Conservation (phyloP, 2,888 invertebrate genomes). For the Sylvicola cinctus region DNA sequence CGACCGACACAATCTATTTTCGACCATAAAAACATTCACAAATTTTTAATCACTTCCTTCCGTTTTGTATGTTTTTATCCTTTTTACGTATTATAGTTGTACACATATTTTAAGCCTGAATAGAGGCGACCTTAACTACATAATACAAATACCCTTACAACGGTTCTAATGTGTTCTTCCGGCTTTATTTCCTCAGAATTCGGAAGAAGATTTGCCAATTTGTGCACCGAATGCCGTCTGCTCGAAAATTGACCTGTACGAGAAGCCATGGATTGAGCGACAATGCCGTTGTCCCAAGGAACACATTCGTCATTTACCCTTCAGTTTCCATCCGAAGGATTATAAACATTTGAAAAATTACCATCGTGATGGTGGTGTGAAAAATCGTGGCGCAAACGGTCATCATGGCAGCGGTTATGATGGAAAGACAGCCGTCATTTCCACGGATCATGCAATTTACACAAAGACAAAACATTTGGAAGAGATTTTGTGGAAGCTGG, state of each 20-base stretch:
- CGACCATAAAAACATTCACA: too few relatives aligned
- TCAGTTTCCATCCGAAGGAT: conserved; percentile 4
- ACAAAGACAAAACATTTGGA: background rate
- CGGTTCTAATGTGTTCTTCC: too few relatives aligned
- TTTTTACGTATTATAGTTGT: too few relatives aligned
- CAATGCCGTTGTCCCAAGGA: conserved; percentile 57
- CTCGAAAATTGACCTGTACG: conserved; percentile 73
- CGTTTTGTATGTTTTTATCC: too few relatives aligned
- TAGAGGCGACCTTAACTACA: too few relatives aligned
- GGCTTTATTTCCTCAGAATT: conserved; percentile 46
- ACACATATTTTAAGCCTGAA: too few relatives aligned
- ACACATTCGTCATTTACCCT: conserved; percentile 9
- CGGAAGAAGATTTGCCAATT: conserved; percentile 59
- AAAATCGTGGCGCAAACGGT: background rate
- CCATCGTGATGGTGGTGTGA: background rate
- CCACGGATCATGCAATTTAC: background rate
- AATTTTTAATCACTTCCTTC: too few relatives aligned
- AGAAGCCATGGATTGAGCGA: conserved; percentile 68
- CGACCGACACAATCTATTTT: too few relatives aligned
- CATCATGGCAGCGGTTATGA: background rate
- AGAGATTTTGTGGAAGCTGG: background rate
- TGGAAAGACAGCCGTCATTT: background rate
- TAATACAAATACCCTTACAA: too few relatives aligned
- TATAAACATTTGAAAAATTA: background rate
- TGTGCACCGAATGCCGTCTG: conserved; percentile 64